Evolutionary conservation across 1,140 invertebrate genomes (phyloP), one percentile per base, ranked within the genome.

Genomic region (Drosophila auraria): DNA sequence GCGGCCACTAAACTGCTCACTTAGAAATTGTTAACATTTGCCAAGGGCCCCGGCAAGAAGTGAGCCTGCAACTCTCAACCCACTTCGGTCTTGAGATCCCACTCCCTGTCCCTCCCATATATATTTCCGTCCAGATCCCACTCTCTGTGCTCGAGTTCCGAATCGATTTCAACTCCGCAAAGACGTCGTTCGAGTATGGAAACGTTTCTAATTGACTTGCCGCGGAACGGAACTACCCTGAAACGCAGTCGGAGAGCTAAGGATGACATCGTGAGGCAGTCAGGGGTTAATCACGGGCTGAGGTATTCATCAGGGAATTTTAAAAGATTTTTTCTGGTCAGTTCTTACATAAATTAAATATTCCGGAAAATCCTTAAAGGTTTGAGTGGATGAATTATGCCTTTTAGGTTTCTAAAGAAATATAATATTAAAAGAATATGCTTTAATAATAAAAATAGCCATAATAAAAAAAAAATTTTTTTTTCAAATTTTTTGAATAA

Each of bases 21-120:
- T 89, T 89, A 73, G 68, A 86, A 90, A 87, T 80, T 87, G 77
- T 87, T 87, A 87, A 87, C 83, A 87, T 86, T 86, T 83, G 81
- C 69, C 61, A 74, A 74, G 76, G 38, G 45, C 25, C 36, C 25
- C 20, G 64, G n/a, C 73, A 57, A 72, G 47, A 27, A 69, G 61
- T 33, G 36, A 57, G 54, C 54, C 53, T 38, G 33, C 33, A 56
- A 20, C 12, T 33, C 53, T 20, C 53, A 23, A 6, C 14, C 51
- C 51, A 30, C 25, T 53, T 9, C 50, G 30, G 50, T 17, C n/a
- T 5, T 17, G 5, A 20, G 51, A 53, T 62, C 60, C 20, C 27
- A 5, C 3, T 38, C 30, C 27, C 20, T 40, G 5, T 38, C 30
- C 27, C 20, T 40, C 5, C 23, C 15, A 4, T 50, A n/a, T 20